A percentile compares a stretch with the other conserved stretches of the same genome.
Conservation (phyloP, 1,140 invertebrate species). For the Pteromalus puparum region DNA sequence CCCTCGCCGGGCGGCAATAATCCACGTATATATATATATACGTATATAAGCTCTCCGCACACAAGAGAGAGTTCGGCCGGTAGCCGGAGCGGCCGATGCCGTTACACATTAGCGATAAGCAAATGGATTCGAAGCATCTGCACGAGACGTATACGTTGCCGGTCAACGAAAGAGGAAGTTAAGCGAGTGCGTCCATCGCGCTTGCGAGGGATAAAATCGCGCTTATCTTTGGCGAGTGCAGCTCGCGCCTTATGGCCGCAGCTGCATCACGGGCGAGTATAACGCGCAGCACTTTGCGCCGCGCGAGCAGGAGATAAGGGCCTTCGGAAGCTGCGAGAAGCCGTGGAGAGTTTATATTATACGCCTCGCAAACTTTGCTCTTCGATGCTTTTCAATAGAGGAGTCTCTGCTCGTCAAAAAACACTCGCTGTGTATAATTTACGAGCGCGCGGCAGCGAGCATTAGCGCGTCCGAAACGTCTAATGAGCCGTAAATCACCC, state of each 20-base stretch:
- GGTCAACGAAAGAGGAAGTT: constrained; percentile 28
- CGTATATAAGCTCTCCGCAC: not conserved
- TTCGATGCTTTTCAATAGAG: no score
- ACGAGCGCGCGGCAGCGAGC: constrained; percentile 11
- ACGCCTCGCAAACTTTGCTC: not conserved
- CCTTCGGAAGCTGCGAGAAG: not conserved
- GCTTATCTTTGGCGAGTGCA: not conserved
- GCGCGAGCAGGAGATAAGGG: not conserved
- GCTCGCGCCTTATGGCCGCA: no score
- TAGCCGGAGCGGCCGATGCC: not conserved
- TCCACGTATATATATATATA: not conserved
- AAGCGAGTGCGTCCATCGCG: constrained; percentile 2
- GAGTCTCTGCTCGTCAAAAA: no score
- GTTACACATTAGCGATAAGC: constrained; percentile 39
- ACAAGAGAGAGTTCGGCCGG: not conserved
- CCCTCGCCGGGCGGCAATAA: not conserved
- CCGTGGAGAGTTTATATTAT: not conserved
- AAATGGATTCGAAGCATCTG: constrained; percentile 18
- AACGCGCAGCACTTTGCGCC: not conserved
- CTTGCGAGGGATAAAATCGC: not conserved
- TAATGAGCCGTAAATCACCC: constrained; percentile 23
- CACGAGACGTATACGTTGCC: constrained; percentile 3
- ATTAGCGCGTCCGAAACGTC: not conserved
- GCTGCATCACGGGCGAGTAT: not conserved
- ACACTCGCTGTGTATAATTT: not conserved